These are phyloP conservation scores for Lepilemur ruficaudatus DNA, from an alignment of 2,797 vertebrate genomes.

Conservation along the genomic window DNA sequence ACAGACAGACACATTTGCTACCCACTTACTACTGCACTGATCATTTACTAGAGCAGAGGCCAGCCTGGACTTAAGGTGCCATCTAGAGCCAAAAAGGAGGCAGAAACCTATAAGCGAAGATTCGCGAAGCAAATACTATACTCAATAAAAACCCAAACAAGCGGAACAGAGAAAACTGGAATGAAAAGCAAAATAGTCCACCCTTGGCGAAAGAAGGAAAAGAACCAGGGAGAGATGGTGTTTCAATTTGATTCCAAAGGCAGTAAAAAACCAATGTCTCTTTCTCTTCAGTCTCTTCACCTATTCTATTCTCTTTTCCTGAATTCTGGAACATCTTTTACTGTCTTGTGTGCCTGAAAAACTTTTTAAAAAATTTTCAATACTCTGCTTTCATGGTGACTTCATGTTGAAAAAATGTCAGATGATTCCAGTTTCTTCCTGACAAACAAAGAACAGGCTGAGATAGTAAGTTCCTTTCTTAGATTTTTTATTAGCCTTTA, in stretches of 20 bases:
- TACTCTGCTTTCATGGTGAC: background rate
- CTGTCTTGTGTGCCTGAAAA: background rate
- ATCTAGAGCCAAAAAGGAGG: background rate
- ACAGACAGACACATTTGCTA: background rate
- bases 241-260: background rate
- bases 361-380: background rate
- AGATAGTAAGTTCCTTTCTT: background rate
- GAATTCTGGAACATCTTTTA: background rate
- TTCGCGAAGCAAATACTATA: background rate
- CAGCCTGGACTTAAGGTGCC: background rate
- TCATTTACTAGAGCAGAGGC: background rate
- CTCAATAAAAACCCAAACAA: background rate
- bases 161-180: background rate
- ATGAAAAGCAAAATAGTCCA: background rate
- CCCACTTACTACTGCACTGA: background rate
- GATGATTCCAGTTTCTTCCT: background rate
- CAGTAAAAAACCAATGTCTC: background rate
- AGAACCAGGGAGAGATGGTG: background rate
- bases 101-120: background rate
- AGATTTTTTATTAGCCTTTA: background rate
- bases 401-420: background rate
- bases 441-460: background rate
- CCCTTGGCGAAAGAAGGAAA: background rate
- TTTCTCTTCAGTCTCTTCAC: background rate
- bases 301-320: background rate